phyloP scores from a whole-genome alignment of 1,140 invertebrate species.

The Apis laboriosa region DNA sequence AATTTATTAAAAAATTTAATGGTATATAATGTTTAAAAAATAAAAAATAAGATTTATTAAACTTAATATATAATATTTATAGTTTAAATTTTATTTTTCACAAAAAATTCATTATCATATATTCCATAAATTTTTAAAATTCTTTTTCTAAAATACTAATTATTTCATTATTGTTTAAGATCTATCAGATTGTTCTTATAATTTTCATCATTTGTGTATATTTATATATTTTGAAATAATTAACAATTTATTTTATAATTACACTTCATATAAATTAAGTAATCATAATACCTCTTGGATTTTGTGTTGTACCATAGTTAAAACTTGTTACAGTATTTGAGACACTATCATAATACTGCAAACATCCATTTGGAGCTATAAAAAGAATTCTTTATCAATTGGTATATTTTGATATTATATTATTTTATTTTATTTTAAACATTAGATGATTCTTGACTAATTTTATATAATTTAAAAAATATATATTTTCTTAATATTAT shows the following conservation, averaged over 20 bases:
- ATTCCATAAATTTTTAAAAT: neutral
- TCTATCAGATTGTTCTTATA: too few species aligned
- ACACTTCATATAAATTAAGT: too few species aligned
- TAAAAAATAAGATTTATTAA: neutral
- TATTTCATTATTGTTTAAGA: neutral
- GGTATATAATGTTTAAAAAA: neutral
- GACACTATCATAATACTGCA: slow-evolving; percentile 87
- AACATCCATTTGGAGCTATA: slow-evolving; percentile 88
- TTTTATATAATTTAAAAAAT: too few species aligned
- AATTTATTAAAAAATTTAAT: too few species aligned
- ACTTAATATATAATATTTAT: neutral
- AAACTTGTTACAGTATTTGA: slow-evolving; percentile 88
- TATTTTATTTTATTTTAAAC: neutral
- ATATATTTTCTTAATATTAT: neutral
- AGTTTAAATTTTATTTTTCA: too few species aligned
- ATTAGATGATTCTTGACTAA: too few species aligned
- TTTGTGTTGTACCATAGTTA: slow-evolving; percentile 86
- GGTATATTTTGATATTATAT: neutral
- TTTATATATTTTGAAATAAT: neutral
- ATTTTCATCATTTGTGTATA: neutral
- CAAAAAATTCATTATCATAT: neutral
- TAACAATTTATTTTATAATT: neutral
- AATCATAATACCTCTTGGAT: slow-evolving; percentile 69
- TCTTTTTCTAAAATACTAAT: neutral
- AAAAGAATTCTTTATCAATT: neutral